Percentiles rank a stretch among this genome's conserved stretches.
Conservation (phyloP, 2,888 invertebrate species). For the Callimorpha dominula region DNA sequence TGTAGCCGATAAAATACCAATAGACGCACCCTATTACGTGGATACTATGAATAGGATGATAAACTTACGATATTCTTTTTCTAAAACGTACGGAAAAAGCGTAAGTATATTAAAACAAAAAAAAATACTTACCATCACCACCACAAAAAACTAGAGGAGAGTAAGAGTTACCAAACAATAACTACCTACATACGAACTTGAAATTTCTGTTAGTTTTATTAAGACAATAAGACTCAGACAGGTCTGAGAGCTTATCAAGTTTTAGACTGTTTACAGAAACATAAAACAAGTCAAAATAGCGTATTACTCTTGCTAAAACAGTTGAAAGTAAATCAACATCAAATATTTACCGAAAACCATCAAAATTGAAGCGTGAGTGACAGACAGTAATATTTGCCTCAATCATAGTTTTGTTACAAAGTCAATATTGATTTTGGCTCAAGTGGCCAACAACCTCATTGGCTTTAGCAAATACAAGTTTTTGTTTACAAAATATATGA, state of each 20-base stretch:
- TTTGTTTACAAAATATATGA: slow-evolving; percentile 11
- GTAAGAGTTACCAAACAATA: too few species aligned
- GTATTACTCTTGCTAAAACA: slow-evolving; percentile 3
- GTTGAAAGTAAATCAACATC: neutral
- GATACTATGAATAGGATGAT: too few species aligned
- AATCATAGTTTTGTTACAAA: slow-evolving; percentile 48
- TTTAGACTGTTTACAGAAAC: neutral
- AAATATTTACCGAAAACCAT: slow-evolving; percentile 12
- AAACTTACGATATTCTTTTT: too few species aligned
- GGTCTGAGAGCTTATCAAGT: neutral
- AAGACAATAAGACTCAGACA: neutral
- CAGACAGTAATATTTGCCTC: slow-evolving; percentile 36
- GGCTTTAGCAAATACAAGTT: slow-evolving; percentile 27
- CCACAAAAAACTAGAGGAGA: too few species aligned
- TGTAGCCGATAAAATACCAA: too few species aligned
- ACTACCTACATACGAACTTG: neutral
- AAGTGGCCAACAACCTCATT: slow-evolving; percentile 45
- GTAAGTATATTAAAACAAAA: too few species aligned
- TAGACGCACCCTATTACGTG: too few species aligned
- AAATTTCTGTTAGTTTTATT: neutral
- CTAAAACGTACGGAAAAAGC: too few species aligned
- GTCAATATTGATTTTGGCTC: slow-evolving; percentile 45
- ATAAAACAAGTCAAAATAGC: neutral
- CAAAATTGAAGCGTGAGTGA: slow-evolving; percentile 14
- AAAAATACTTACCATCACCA: neutral